Percentiles rank a stretch among this genome's conserved stretches.
phyloP scores from a whole-genome alignment of 1,140 invertebrate genomes.

The Augochlora pura region DNA sequence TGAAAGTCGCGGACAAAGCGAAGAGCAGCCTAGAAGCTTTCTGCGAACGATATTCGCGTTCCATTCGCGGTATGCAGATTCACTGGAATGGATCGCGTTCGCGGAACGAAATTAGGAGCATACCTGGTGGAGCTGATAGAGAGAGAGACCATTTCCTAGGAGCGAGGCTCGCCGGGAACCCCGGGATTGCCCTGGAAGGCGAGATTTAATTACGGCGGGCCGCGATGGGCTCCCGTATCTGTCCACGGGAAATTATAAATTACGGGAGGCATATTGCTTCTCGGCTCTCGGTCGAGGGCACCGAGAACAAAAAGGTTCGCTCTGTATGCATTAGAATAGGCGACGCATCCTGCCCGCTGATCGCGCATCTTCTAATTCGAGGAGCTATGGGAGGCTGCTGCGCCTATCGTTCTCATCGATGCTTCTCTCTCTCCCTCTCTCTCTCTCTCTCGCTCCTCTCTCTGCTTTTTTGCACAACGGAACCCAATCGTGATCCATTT shows the following conservation, averaged over 20 bases:
- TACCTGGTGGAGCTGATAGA: slow-evolving; percentile 33
- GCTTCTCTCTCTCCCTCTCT: too few relatives aligned
- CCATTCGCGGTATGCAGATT: background rate
- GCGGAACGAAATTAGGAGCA: slow-evolving; percentile 29
- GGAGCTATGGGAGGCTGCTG: background rate
- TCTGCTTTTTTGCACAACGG: background rate
- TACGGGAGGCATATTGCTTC: slow-evolving; percentile 37
- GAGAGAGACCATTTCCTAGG: slow-evolving; percentile 16
- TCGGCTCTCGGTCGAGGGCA: background rate
- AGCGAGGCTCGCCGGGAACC: slow-evolving; percentile 24
- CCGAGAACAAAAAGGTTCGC: slow-evolving; percentile 23
- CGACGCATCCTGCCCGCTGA: slow-evolving; percentile 11
- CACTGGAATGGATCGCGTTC: background rate
- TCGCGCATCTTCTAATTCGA: slow-evolving; percentile 55
- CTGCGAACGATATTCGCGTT: background rate
- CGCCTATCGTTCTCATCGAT: slow-evolving; percentile 11
- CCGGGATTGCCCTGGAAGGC: slow-evolving; percentile 17
- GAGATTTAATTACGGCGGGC: slow-evolving; percentile 47
- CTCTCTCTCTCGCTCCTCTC: too few relatives aligned
- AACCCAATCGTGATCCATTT: background rate
- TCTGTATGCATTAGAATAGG: slow-evolving; percentile 25
- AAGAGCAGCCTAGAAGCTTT: background rate
- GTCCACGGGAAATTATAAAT: slow-evolving; percentile 45
- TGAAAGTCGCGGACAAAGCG: background rate
- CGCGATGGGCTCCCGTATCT: slow-evolving; percentile 27